phyloP scores from a whole-genome alignment of 2,888 invertebrate species.

The Drosophila mayaguana region DNA sequence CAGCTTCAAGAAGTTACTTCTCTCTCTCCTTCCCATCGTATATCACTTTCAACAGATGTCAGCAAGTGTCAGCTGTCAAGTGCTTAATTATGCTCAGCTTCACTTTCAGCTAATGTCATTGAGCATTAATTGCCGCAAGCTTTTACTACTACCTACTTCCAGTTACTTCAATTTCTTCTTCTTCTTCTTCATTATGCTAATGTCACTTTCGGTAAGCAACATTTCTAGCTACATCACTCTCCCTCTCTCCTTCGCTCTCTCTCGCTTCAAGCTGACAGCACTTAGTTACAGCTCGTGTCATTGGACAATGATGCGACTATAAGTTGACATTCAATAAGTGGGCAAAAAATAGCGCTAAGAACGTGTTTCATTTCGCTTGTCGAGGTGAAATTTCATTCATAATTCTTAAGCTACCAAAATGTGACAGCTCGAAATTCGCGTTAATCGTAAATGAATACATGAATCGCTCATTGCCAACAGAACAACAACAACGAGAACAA shows the following conservation, averaged over 20 bases:
- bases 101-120: constrained; percentile 43
- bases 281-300: constrained; percentile 34
- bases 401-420: constrained; percentile 42
- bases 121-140: constrained; percentile 19
- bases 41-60: constrained; percentile 14
- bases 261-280: background rate
- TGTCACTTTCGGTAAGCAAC: constrained; percentile 16
- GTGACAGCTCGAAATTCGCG: constrained; percentile 31
- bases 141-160: constrained; percentile 1
- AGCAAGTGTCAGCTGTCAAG: constrained; percentile 2
- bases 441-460: constrained; percentile 38
- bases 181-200: constrained; percentile 4
- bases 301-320: constrained; percentile 26
- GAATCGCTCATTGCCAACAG: constrained; percentile 44
- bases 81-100: constrained; percentile 26
- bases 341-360: constrained; percentile 18
- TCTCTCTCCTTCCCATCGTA: background rate
- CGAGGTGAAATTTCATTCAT: constrained; percentile 58
- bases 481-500: constrained; percentile 19
- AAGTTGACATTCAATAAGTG: constrained; percentile 43
- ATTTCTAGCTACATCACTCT: constrained; percentile 7
- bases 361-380: constrained; percentile 48
- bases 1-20: background rate
- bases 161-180: background rate
- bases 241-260: background rate